Base-by-base conservation (phyloP, 2,888 invertebrate species). In the Pheosia tremula region DNA sequence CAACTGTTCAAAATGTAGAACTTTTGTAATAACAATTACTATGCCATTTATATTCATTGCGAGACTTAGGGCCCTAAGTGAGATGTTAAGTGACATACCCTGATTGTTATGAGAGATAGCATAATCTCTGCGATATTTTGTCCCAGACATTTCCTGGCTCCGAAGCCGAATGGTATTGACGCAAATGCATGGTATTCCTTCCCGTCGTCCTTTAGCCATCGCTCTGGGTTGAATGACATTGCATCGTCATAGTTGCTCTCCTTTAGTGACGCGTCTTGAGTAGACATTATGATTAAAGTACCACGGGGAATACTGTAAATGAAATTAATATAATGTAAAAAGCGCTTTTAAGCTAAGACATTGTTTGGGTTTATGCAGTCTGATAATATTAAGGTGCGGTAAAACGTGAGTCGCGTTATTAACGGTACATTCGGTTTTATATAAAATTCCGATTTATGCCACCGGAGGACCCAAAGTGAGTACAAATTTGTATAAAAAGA, bases 181-280 rank as follows among this genome's bases (percentile, higher is more conserved):
- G 95, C 95, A 74, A 95, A 95, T 0, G 92, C 84, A 61, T 95
- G 94, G 63, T 90, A 87, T 11, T 93, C 87, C 38, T 86, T 80
- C 0, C 85, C 67, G 10, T 93, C 91, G 0, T 79, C 59, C 13
- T 83, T 83, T 13, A 95, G 74, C 96, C 96, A 96, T 62, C 96
- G 89, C 70, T 96, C 96, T 0, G 96, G 96, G 66, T 88, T 85
- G 73, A 95, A 96, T 63, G 94, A 94, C 0, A 86, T 75, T 0
- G 96, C 95, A 69, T 96, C 95, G 39, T 96, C 96, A 71, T 95
- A 96, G 79, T 96, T 95, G 69, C 95, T 95, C 69, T 96, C 96
- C 60, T 95, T 94, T 61, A 94, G 79, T 13, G 95, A 94, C 0
- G 95, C 89, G 56, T 96, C 93, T 83, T 95, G 94, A 55, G 95